Percentiles rank a stretch among this genome's conserved stretches.
These are phyloP conservation scores for Diaperis boleti DNA, from an alignment of 2,888 invertebrate species.

Conservation along the genomic window DNA sequence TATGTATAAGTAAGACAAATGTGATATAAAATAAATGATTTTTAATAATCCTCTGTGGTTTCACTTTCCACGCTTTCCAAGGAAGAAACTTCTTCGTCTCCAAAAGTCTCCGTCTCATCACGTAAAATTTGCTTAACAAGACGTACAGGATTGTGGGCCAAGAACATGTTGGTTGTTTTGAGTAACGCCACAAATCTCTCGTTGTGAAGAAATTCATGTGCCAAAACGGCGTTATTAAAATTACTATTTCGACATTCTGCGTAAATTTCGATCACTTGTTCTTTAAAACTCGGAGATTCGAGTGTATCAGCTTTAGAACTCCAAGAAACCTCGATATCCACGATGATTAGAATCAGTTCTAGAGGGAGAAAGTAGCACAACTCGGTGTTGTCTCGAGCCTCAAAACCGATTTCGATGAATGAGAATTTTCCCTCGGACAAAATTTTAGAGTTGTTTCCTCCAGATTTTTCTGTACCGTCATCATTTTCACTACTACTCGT, in stretches of 20 bases:
- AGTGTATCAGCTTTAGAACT: conserved; percentile 53
- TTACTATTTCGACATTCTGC: conserved; percentile 51
- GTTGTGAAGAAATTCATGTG: conserved; percentile 58
- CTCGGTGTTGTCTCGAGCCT: conserved; percentile 38
- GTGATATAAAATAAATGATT: conserved; percentile 41
- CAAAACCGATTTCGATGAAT: conserved; percentile 47
- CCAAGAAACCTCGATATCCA: conserved; percentile 59
- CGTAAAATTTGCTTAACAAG: conserved; percentile 42
- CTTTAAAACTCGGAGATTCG: conserved; percentile 56
- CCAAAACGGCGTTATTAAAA: conserved; percentile 57
- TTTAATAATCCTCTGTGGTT: conserved; percentile 21
- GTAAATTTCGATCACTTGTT: conserved; percentile 57
- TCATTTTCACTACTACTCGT: no score
- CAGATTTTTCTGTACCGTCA: no score
- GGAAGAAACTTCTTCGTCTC: no score
- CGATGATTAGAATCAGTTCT: conserved; percentile 56
- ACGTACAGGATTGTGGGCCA: conserved; percentile 51
- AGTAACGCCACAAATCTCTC: conserved; percentile 53
- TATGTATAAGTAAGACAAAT: conserved; percentile 36
- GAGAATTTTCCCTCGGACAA: conserved; percentile 45
- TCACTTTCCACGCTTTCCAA: not conserved
- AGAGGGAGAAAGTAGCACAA: conserved; percentile 56
- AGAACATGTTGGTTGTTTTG: conserved; percentile 52
- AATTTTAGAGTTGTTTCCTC: conserved; percentile 37
- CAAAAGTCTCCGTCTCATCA: conserved; percentile 1